Base-by-base conservation (phyloP, 2,888 invertebrate genomes). In the Diplazon laetatorius region DNA sequence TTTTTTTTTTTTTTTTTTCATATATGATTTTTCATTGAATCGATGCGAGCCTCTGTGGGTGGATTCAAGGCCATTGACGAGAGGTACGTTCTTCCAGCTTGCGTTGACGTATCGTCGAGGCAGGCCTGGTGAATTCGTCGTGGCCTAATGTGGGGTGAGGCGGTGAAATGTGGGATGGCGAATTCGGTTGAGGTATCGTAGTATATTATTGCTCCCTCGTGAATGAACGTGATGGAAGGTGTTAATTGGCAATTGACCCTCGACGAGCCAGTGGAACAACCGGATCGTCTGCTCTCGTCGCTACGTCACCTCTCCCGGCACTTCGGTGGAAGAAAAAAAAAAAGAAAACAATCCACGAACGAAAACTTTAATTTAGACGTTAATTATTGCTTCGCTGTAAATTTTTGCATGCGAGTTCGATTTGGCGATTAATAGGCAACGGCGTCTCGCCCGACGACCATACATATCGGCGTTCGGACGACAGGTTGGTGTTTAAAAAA, bases 41-140 rank as follows among this genome's bases (percentile, higher is more conserved):
- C n/a, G n/a, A n/a, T n/a, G n/a, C n/a, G n/a, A n/a, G n/a, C n/a
- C n/a, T n/a, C n/a, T n/a, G n/a, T n/a, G n/a, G n/a, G n/a, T n/a
- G n/a, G n/a, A n/a, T n/a, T 14, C 35, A 81, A 73, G 77, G 59
- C 76, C 73, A 83, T 84, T 85, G 83, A 85, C 75, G 79, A 82
- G 79, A 82, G 83, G 82, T 82, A 85, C 85, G 82, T 89, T 86
- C 83, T 88, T 89, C 84, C 88, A 89, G 89, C 87, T 87, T 89
- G 89, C 84, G 87, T 89, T 84, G 88, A 89, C 82, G 86, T 88
- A 70, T 88, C 88, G 84, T 86, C 88, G 83, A 87, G 88, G 80
- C 87, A 89, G 85, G 87, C 88, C 87, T 89, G 89, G 87, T 88
- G 88, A 87, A 82, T 5, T 78, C 74, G 78, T 46, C 77, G 77